Base-by-base conservation (phyloP, 2,113 vertebrate genomes). In the Alligator sinensis region DNA sequence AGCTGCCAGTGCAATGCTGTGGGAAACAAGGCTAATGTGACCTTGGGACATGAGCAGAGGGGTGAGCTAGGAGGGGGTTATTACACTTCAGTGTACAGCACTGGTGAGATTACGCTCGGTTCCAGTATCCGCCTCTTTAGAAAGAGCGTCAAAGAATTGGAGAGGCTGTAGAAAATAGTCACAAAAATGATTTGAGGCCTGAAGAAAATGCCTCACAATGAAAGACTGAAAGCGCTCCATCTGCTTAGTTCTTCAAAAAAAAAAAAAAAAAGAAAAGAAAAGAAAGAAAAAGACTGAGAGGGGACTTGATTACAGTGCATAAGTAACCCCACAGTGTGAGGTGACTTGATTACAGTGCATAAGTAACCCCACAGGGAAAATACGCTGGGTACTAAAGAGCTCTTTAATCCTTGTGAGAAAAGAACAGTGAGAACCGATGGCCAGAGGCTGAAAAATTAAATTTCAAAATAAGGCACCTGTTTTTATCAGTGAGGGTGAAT, bases 31-130 rank as follows among this genome's bases (percentile, higher is more conserved):
- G 47, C 47, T 47, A 47, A 47, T 47, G 47, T 47, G 47, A 47
- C 47, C 47, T 47, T n/a, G 54, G 1, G 0, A 38, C 1, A 21
- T 77, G 86, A 38, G 80, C 30, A 22, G 0, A 0, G 58, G 25
- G 87, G 22, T 6, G 6, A 79, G 60, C 11, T 47, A 47, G 47
- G 59, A 21, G 59, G 6, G 59, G 78, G 17, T 19, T 27, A 80
- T n/a, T 28, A 11, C 0, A 0, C 34, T n/a, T 0, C 0, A 2
- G 54, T 61, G 63, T 76, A 57, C 66, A 21, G 59, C 59, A 21
- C 59, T 21, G 19, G 59, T 21, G 59, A 15, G 59, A 15, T 15
- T 11, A 0, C 1, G 1, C 5, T 47, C 80, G 87, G 77, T 59
- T 5, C 1, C 0, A 30, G 18, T 77, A 19, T 18, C 1, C 0